These are phyloP conservation scores for Mus spicilegus DNA, from an alignment of 2,113 vertebrate genomes.

Conservation along the genomic window DNA sequence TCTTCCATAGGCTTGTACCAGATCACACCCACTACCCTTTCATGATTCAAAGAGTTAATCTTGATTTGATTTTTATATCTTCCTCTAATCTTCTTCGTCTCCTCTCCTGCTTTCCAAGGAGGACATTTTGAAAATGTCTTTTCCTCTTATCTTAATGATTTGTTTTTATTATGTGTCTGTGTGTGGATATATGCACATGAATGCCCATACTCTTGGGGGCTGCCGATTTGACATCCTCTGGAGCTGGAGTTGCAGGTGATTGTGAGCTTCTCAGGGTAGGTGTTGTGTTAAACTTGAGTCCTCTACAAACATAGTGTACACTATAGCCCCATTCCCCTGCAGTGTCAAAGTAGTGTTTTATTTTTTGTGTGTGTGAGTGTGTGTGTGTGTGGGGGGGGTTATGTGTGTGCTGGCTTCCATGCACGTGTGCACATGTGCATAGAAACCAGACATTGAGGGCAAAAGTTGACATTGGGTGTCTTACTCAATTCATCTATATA, in stretches of 20 bases:
- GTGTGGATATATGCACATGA: neutral
- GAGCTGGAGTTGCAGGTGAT: neutral
- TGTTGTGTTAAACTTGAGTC: neutral
- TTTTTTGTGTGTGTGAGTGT: neutral
- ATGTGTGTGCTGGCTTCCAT: neutral
- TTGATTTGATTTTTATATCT: conserved; percentile 9
- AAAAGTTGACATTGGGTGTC: neutral
- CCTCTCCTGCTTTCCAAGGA: neutral
- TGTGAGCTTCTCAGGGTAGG: neutral
- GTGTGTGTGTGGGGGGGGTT: neutral
- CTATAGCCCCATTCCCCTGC: neutral
- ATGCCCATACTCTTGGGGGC: neutral
- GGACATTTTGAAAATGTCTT: neutral
- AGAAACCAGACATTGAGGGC: neutral
- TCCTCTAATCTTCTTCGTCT: neutral
- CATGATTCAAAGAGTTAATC: neutral
- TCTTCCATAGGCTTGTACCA: neutral
- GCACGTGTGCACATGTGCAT: neutral
- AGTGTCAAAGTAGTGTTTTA: neutral
- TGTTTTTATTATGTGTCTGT: neutral
- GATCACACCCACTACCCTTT: neutral
- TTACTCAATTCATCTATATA: neutral
- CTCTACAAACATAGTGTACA: neutral
- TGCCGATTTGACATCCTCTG: neutral
- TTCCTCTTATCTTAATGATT: neutral